Evolutionary conservation across 1,140 invertebrate genomes (phyloP), one percentile per base, ranked within the genome.

Genomic region (Periplaneta americana): DNA sequence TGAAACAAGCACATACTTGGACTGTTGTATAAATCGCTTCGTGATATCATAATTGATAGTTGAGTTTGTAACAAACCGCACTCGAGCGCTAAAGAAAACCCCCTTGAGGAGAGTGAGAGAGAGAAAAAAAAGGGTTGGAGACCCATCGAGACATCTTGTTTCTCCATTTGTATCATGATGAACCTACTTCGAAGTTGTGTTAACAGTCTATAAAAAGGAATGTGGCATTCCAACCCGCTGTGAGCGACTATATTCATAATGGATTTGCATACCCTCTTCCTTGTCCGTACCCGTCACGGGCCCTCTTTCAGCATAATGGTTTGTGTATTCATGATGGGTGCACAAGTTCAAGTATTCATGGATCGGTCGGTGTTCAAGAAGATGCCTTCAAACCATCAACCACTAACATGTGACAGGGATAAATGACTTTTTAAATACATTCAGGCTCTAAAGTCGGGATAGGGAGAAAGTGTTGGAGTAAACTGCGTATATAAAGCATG

Each of bases 381-480:
- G 31, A 33, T 77, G 75, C 75, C 33, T 33, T 77, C 33, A 77
- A 77, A 77, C 48, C 39, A 48, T 48, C 5, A 48, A 48, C 39
- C 48, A 66, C 22, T 28, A 66, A 11, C 75, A 6, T 28, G 13
- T 31, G 75, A 77, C 75, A 33, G 35, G 35, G 75, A 77, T 13
- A 77, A 77, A 77, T 77, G 75, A 77, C 75, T 77, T 77, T 76
- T 77, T 77, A 77, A 77, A 77, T n/a, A 36, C 35, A 77, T 77
- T 36, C 22, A 77, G n/a, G 35, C 22, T 18, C 15, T 34, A 77
- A n/a, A 77, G 18, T 10, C 1, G 75, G 10, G 75, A 3, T 8
- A n/a, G 9, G 48, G 3, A n/a, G n/a, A n/a, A n/a, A n/a, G 48
- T n/a, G 22, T 10, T 57, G 48, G 28, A 10, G 5, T 15, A 48